These are phyloP conservation scores for Allobates femoralis DNA, from an alignment of 2,797 vertebrate genomes.

Conservation along the genomic window DNA sequence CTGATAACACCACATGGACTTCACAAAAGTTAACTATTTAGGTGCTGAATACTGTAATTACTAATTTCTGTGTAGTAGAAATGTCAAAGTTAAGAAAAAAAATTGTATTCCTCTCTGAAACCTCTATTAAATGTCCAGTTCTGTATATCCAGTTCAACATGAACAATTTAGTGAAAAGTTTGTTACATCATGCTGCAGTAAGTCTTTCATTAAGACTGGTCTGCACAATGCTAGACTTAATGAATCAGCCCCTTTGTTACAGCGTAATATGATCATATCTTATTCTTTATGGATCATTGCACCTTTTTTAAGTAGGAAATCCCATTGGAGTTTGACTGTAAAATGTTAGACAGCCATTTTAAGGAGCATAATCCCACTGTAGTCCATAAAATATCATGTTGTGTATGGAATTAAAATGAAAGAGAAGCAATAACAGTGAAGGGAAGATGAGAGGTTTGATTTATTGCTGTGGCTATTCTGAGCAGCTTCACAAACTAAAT, in stretches of 20 bases:
- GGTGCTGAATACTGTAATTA: no score
- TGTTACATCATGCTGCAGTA: no score
- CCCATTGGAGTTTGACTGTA: slow-evolving; percentile 25
- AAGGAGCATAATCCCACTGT: slow-evolving; percentile 39
- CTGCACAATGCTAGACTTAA: no score
- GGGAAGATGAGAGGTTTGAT: slow-evolving; percentile 54
- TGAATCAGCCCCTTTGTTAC: not conserved
- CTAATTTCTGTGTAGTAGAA: no score
- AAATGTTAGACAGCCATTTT: slow-evolving; percentile 45
- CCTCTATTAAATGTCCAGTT: no score
- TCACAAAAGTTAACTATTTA: no score
- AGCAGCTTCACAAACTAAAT: slow-evolving; percentile 54
- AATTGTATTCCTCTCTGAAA: no score
- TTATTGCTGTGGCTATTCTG: slow-evolving; percentile 57
- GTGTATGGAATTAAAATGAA: slow-evolving; percentile 57
- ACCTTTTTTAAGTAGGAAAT: slow-evolving; percentile 14
- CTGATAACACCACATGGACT: no score
- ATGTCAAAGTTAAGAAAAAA: no score
- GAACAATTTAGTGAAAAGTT: no score
- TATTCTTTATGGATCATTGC: slow-evolving; percentile 30
- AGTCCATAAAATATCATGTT: slow-evolving; percentile 59
- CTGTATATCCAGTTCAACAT: no score
- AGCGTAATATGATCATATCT: slow-evolving; percentile 17
- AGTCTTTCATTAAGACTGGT: no score
- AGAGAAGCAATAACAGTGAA: slow-evolving; percentile 45